A percentile compares a stretch with the other conserved stretches of the same genome.
Conservation (phyloP, 92 coral and sea anemone species). For the Meandrina meandrites region DNA sequence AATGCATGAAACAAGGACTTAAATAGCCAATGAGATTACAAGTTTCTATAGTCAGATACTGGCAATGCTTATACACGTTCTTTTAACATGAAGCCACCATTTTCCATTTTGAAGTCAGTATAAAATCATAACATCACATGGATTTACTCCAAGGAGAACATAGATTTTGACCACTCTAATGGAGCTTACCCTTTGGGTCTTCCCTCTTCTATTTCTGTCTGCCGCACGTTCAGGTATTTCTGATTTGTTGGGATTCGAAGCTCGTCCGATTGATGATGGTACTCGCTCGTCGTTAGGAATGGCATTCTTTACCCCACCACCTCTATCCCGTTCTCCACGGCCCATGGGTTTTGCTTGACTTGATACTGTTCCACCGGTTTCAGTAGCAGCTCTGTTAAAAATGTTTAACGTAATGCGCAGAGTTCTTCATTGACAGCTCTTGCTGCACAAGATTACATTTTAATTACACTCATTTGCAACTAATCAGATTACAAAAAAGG, state of each 20-base stretch:
- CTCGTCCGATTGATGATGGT: constrained; percentile 80
- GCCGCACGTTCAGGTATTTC: constrained; percentile 94
- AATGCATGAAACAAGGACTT: not conserved
- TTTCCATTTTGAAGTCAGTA: not conserved
- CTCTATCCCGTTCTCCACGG: constrained; percentile 61
- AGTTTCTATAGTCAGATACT: not conserved
- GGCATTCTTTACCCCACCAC: constrained; percentile 51
- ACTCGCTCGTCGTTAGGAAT: constrained; percentile 70
- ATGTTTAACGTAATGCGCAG: not conserved
- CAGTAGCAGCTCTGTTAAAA: constrained; percentile 49
- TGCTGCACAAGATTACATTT: not conserved
- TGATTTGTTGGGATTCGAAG: constrained; percentile 93
- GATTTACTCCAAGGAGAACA: too few species aligned
- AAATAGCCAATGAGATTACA: not conserved
- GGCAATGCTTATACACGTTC: not conserved
- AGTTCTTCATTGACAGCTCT: not conserved
- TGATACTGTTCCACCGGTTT: constrained; percentile 41
- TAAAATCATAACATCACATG: not conserved
- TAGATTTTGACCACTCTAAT: not conserved
- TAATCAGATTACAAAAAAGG: not conserved
- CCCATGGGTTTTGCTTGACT: constrained; percentile 55
- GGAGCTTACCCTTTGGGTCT: constrained; percentile 58
- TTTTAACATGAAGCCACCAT: too few species aligned
- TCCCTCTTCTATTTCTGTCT: constrained; percentile 63
- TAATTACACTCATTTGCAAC: not conserved